phyloP scores from a whole-genome alignment of 2,888 invertebrate species.

The Eupeodes latifasciatus region DNA sequence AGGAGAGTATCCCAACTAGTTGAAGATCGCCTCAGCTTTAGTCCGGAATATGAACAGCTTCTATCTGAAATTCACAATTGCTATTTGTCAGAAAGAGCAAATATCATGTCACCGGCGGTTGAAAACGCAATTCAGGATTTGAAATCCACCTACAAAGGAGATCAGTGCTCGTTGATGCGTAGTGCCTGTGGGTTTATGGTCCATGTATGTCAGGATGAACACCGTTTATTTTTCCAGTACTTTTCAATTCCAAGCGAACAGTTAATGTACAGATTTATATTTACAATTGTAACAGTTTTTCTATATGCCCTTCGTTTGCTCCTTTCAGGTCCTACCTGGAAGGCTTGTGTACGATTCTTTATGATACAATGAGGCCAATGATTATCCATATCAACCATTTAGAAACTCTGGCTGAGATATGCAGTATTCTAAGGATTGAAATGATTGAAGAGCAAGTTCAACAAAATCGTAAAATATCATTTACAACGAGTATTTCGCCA shows the following conservation, averaged over 20 bases:
- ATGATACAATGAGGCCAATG: slow-evolving; percentile 96
- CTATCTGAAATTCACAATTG: slow-evolving; percentile 92
- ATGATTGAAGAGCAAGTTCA: slow-evolving; percentile 96
- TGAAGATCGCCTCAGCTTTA: slow-evolving; percentile 90
- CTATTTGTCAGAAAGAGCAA: slow-evolving; percentile 90
- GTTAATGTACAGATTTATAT: slow-evolving; percentile 86
- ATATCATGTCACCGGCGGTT: slow-evolving; percentile 89
- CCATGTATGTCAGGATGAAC: slow-evolving; percentile 97
- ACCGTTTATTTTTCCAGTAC: slow-evolving; percentile 95
- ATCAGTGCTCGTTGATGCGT: slow-evolving; percentile 93
- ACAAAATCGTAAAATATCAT: slow-evolving; percentile 88
- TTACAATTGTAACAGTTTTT: background rate
- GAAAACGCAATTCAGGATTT: slow-evolving; percentile 88
- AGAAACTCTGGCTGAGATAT: slow-evolving; percentile 98
- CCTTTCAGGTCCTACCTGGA: slow-evolving; percentile 90
- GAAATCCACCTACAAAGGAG: slow-evolving; percentile 87
- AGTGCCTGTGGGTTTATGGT: slow-evolving; percentile 95
- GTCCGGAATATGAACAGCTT: slow-evolving; percentile 90
- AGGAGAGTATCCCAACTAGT: slow-evolving; percentile 92
- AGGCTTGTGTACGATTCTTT: slow-evolving; percentile 93
- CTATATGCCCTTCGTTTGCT: slow-evolving; percentile 6
- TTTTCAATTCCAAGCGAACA: slow-evolving; percentile 89
- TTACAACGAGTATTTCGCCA: too few species aligned
- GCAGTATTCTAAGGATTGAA: slow-evolving; percentile 95
- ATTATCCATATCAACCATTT: slow-evolving; percentile 98